Conservation (phyloP, 2,888 invertebrate genomes). For the Nebria salina region DNA sequence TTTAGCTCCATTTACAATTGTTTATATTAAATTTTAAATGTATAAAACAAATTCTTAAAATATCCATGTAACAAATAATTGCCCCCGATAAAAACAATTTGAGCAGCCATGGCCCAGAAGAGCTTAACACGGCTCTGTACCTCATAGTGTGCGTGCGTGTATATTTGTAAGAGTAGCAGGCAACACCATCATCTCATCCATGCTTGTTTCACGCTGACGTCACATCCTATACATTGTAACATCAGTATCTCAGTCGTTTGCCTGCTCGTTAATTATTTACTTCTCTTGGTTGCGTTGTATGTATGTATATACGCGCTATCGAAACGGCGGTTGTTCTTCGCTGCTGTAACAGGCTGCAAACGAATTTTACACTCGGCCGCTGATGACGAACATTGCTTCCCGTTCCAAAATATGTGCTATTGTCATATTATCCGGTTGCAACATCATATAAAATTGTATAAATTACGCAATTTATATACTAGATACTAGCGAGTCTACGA, state of each 20-base stretch:
- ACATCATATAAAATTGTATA: not conserved
- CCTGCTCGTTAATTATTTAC: constrained; percentile 21
- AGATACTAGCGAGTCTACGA: not conserved
- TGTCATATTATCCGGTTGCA: not conserved
- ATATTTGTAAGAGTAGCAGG: not conserved
- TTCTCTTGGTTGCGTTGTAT: constrained; percentile 6
- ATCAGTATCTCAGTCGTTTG: constrained; percentile 22
- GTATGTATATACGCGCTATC: not conserved
- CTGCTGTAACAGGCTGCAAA: not conserved
- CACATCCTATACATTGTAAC: constrained; percentile 22
- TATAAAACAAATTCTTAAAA: not conserved
- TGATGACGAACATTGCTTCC: not conserved
- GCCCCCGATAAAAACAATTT: not conserved
- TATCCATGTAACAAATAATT: not conserved
- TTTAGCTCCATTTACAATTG: no score
- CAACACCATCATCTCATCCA: constrained; percentile 2
- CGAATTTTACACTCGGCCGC: constrained; percentile 3
- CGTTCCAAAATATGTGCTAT: not conserved
- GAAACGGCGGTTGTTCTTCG: not conserved
- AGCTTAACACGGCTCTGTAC: not conserved
- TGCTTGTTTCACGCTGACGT: constrained; percentile 19
- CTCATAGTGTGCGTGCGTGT: not conserved
- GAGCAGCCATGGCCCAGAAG: not conserved
- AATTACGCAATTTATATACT: not conserved
- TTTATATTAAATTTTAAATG: not conserved